Base-by-base conservation (phyloP, 2,888 invertebrate genomes). In the Brenthis ino region DNA sequence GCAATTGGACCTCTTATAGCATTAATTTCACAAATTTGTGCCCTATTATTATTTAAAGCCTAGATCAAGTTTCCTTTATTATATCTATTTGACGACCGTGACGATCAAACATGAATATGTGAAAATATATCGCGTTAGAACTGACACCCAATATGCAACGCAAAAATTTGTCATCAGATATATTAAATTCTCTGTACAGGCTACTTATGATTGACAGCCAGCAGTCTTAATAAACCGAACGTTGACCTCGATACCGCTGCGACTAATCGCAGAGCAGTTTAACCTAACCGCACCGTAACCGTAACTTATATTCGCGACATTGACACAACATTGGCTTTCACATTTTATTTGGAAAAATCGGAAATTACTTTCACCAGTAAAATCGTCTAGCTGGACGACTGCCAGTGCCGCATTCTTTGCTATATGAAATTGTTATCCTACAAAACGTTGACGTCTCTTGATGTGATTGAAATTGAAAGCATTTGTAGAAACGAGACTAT, bases 331-430 rank as follows among this genome's bases (percentile, higher is more conserved):
- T 56, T 65, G 37, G 43, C 54, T 71, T 71, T 65, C 64, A 65
- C 65, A 67, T 74, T 65, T 55, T 65, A 71, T 57, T 67, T 71
- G 57, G 70, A 70, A 79, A 76, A 64, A 69, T 63, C 24, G 61
- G 24, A 65, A 67, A 65, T 64, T 67, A 74, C 74, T 76, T 76
- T 75, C 75, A 72, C 77, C 55, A 58, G 68, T 76, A 71, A 61
- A 77, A 83, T 58, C 53, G 20, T 84, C 67, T 67, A 47, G 56
- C 67, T 74, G 73, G 85, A 81, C 71, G 66, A 37, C 67, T 61
- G 84, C 84, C 85, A 85, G 79, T 68, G 72, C 74, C 70, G 75
- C 65, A 80, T 77, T 79, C 72, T 72, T 70, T 58, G 71, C 68
- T 73, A 74, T 78, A 77, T 75, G 69, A 68, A 70, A 76, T 63